Evolutionary conservation across 2,113 vertebrate genomes (phyloP).

Genomic region (Elephas maximus): DNA sequence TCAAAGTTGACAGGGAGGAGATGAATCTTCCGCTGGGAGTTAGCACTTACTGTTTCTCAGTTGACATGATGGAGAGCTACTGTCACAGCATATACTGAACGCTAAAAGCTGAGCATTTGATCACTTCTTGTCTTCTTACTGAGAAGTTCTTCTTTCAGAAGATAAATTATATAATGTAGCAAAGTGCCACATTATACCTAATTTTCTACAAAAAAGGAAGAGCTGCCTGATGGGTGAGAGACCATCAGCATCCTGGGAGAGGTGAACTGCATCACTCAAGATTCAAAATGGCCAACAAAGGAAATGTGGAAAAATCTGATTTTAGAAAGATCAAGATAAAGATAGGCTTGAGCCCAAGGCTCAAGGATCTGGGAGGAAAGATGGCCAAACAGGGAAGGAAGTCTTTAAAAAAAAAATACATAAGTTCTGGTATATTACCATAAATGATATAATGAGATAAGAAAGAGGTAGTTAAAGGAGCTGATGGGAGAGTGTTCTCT

Average conservation of each 20-base stretch:
- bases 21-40: neutral
- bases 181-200: neutral
- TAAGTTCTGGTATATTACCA: neutral
- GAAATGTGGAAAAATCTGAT: neutral
- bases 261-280: neutral
- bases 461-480: neutral
- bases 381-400: neutral
- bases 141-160: constrained; percentile 56
- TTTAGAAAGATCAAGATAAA: neutral
- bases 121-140: constrained; percentile 15
- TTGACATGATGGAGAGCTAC: neutral
- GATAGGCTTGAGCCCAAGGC: neutral
- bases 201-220: neutral
- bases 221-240: neutral
- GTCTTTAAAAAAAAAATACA: neutral
- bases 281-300: neutral
- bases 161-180: neutral
- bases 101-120: neutral
- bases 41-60: neutral
- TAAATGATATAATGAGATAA: neutral
- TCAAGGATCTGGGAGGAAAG: neutral
- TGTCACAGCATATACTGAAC: neutral
- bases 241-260: neutral
- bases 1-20: neutral
- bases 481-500: neutral